These are phyloP conservation scores for Rhodophaea formosa DNA, from an alignment of 2,888 invertebrate species.

Conservation along the genomic window DNA sequence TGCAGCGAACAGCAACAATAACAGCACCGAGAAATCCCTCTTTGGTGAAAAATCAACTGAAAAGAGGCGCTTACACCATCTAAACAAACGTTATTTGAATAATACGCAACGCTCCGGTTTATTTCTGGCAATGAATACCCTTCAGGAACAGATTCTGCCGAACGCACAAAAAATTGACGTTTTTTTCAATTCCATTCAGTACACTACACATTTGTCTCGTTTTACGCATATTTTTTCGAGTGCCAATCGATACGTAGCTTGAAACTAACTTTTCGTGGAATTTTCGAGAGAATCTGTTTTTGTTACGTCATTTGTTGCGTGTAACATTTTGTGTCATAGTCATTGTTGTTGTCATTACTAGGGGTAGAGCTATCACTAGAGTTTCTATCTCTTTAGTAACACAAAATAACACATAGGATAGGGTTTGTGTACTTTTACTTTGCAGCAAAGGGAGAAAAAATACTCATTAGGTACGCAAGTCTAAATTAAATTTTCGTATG, in stretches of 20 bases:
- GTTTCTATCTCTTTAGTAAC: too few relatives aligned
- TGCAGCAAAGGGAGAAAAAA: too few relatives aligned
- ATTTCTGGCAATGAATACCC: constrained; percentile 33
- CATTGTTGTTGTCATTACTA: too few relatives aligned
- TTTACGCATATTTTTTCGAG: constrained; percentile 12
- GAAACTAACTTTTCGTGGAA: not conserved
- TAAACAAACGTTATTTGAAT: constrained; percentile 48
- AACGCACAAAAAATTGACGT: constrained; percentile 24
- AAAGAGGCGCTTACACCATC: constrained; percentile 38
- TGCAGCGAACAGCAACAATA: not conserved
- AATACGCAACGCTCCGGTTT: constrained; percentile 35
- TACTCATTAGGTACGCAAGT: too few relatives aligned
- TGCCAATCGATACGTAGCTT: constrained; percentile 5
- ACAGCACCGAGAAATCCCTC: constrained; percentile 26
- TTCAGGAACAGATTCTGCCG: constrained; percentile 28
- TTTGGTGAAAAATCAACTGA: constrained; percentile 38
- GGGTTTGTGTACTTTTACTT: too few relatives aligned
- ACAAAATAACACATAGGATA: too few relatives aligned
- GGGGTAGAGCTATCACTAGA: too few relatives aligned
- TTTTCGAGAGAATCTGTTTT: not conserved
- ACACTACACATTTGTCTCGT: constrained; percentile 2
- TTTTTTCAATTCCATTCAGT: constrained; percentile 19
- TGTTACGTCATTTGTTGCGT: not conserved
- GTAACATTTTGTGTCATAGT: not conserved
- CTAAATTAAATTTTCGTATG: too few relatives aligned